Conservation (phyloP, 2,113 vertebrate genomes). For the Embiotoca jacksoni region DNA sequence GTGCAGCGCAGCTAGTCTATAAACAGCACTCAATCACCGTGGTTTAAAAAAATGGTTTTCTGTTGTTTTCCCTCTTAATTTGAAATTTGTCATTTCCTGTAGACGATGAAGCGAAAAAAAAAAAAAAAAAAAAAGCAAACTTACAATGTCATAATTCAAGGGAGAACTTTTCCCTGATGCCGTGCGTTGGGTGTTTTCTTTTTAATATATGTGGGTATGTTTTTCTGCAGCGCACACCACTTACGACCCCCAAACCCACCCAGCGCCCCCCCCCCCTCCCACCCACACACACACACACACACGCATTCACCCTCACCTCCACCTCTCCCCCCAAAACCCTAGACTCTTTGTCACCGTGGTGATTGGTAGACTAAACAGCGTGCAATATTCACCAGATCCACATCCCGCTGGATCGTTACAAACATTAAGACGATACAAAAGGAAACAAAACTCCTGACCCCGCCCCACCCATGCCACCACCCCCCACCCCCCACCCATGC, state of each 20-base stretch:
- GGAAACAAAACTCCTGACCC: conserved; percentile 65
- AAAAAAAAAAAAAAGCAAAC: too few species aligned
- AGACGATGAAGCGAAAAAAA: too few species aligned
- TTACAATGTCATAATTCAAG: too few species aligned
- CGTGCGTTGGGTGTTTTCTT: too few species aligned
- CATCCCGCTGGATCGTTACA: conserved; percentile 71
- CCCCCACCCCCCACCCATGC: not conserved
- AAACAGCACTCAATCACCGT: too few species aligned
- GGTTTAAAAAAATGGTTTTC: too few species aligned
- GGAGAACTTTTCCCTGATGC: too few species aligned
- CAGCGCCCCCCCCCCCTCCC: conserved; percentile 43
- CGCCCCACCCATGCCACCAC: conserved; percentile 29
- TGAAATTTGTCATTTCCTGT: too few species aligned
- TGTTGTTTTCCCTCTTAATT: too few species aligned
- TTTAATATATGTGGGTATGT: too few species aligned
- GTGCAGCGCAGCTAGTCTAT: too few species aligned
- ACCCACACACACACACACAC: not conserved
- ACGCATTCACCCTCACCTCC: conserved; percentile 16
- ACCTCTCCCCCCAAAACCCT: conserved; percentile 41
- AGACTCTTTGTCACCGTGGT: conserved; percentile 93
- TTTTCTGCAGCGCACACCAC: not conserved
- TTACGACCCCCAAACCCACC: conserved; percentile 43
- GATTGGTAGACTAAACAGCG: conserved; percentile 97
- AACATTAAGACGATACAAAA: conserved; percentile 71
- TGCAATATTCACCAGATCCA: conserved; percentile 82